Percentiles rank a stretch among this genome's conserved stretches.
These are phyloP conservation scores for Bradypodion ventrale DNA, from an alignment of 2,797 vertebrate genomes.

Conservation along the genomic window DNA sequence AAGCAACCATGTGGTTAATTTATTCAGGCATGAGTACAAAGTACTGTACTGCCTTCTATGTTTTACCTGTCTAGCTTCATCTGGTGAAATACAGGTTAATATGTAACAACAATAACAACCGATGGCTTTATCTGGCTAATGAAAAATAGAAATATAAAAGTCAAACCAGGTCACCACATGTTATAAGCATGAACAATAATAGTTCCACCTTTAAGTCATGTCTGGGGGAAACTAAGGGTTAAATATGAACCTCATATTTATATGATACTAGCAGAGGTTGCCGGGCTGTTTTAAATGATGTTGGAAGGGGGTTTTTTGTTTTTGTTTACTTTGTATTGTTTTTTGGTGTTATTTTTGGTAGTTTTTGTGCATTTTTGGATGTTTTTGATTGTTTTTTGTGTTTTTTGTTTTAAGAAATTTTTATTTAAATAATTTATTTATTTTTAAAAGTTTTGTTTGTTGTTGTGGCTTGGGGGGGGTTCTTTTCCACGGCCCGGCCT, in stretches of 20 bases:
- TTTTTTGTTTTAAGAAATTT: too few species aligned
- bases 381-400: too few species aligned
- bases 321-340: too few species aligned
- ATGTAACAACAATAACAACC: slow-evolving; percentile 57
- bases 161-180: slow-evolving; percentile 43
- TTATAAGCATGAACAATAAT: slow-evolving; percentile 35
- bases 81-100: slow-evolving; percentile 60
- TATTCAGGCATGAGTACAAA: slow-evolving; percentile 34
- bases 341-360: too few species aligned
- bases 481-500: too few species aligned
- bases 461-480: too few species aligned
- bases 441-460: too few species aligned
- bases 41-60: slow-evolving; percentile 1
- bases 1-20: slow-evolving; percentile 36
- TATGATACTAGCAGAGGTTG: too few species aligned
- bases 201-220: slow-evolving; percentile 10
- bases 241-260: slow-evolving; percentile 11
- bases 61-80: slow-evolving; percentile 36
- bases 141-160: slow-evolving; percentile 47
- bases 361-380: too few species aligned
- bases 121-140: slow-evolving; percentile 50
- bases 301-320: too few species aligned
- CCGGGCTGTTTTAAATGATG: too few species aligned
- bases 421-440: too few species aligned
- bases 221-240: background rate